These are phyloP conservation scores for Prenolepis imparis DNA, from an alignment of 2,888 invertebrate genomes.

Conservation along the genomic window DNA sequence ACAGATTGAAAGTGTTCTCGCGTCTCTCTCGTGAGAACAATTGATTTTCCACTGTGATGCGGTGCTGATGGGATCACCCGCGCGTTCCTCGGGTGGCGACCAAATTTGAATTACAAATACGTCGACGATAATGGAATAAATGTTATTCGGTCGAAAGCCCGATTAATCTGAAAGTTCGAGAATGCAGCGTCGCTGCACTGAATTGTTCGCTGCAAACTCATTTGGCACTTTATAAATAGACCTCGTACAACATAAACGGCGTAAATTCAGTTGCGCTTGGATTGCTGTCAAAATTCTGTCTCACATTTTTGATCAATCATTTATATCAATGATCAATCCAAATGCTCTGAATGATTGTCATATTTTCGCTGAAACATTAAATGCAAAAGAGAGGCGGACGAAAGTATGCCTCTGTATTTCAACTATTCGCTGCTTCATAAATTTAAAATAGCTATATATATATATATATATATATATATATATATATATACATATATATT, in stretches of 20 bases:
- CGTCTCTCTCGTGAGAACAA: constrained; percentile 32
- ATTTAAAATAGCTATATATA: constrained; percentile 16
- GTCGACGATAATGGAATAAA: constrained; percentile 73
- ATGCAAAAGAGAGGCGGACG: not conserved
- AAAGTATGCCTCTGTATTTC: not conserved
- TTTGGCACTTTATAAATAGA: constrained; percentile 63
- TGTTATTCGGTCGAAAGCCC: constrained; percentile 65
- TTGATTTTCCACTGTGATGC: constrained; percentile 67
- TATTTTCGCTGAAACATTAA: not conserved
- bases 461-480: not conserved
- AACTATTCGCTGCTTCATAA: not conserved
- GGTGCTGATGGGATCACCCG: constrained; percentile 64
- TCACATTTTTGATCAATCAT: not conserved
- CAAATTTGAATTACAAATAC: constrained; percentile 76
- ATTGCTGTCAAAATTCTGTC: constrained; percentile 5
- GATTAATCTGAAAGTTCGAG: constrained; percentile 69
- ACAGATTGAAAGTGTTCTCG: constrained; percentile 43
- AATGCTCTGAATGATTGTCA: not conserved
- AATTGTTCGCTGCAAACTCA: constrained; percentile 60
- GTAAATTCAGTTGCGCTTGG: not conserved
- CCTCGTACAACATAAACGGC: not conserved
- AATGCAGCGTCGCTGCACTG: constrained; percentile 19
- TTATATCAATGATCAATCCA: not conserved
- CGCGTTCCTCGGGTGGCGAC: constrained; percentile 46
- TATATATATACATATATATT: not conserved